phyloP scores from a whole-genome alignment of 2,888 invertebrate genomes.

The Limnephilus rhombicus region DNA sequence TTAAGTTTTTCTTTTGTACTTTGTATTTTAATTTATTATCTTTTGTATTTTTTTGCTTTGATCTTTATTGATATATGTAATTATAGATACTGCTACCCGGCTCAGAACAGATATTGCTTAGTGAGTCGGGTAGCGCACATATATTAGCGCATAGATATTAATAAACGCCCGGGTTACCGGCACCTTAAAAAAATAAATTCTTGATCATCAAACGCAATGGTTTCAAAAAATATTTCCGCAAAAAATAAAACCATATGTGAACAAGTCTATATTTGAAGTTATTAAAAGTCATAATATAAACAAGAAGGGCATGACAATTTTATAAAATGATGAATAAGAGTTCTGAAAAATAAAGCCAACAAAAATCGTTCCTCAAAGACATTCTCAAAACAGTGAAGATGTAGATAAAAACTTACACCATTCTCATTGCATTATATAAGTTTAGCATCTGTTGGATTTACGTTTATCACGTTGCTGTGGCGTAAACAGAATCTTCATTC shows the following conservation, averaged over 20 bases:
- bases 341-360: neutral
- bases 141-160: no score
- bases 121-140: no score
- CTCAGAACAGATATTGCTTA: no score
- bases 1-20: no score
- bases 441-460: neutral
- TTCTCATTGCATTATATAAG: neutral
- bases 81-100: no score
- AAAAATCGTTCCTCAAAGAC: neutral
- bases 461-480: neutral
- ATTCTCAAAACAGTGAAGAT: neutral
- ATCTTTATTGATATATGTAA: no score
- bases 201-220: no score
- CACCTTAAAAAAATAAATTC: no score
- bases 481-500: neutral
- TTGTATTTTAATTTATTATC: no score
- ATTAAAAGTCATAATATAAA: neutral
- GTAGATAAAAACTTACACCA: neutral
- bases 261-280: neutral
- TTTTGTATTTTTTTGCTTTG: no score
- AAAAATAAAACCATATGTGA: neutral
- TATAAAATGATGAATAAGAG: neutral
- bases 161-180: no score
- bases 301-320: neutral
- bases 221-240: no score